Evolutionary conservation across 2,888 invertebrate genomes (phyloP).

Genomic region (Augochlorella aurata): DNA sequence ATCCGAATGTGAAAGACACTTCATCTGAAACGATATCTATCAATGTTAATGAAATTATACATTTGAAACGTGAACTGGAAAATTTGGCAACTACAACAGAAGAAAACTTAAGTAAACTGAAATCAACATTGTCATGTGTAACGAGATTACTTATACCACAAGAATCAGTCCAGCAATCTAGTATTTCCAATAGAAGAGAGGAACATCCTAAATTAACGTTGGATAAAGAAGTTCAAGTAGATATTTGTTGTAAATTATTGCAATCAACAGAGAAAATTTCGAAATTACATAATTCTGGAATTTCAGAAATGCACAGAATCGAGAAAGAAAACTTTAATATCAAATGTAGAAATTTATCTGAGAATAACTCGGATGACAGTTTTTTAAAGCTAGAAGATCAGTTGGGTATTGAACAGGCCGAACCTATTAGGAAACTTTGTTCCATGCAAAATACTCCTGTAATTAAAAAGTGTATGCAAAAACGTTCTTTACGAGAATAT

Average conservation of each 20-base stretch:
- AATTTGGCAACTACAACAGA: constrained; percentile 28
- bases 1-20: neutral
- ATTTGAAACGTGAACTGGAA: constrained; percentile 29
- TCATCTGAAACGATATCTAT: constrained; percentile 8
- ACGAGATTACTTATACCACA: constrained; percentile 5
- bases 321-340: neutral
- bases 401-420: neutral
- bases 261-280: neutral
- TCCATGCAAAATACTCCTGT: constrained; percentile 8
- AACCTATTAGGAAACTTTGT: neutral
- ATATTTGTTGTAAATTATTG: neutral
- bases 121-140: constrained; percentile 17
- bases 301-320: neutral
- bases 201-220: neutral
- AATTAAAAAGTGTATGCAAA: constrained; percentile 2
- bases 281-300: neutral
- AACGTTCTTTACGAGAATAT: constrained; percentile 63
- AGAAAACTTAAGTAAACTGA: constrained; percentile 32
- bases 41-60: constrained; percentile 22
- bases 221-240: constrained; percentile 27
- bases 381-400: constrained; percentile 30
- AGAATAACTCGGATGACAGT: neutral
- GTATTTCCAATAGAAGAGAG: neutral
- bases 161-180: neutral
- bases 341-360: neutral